A percentile compares a stretch with the other conserved stretches of the same genome.
phyloP scores from a whole-genome alignment of 2,113 vertebrate species.

The Mixornis gularis region DNA sequence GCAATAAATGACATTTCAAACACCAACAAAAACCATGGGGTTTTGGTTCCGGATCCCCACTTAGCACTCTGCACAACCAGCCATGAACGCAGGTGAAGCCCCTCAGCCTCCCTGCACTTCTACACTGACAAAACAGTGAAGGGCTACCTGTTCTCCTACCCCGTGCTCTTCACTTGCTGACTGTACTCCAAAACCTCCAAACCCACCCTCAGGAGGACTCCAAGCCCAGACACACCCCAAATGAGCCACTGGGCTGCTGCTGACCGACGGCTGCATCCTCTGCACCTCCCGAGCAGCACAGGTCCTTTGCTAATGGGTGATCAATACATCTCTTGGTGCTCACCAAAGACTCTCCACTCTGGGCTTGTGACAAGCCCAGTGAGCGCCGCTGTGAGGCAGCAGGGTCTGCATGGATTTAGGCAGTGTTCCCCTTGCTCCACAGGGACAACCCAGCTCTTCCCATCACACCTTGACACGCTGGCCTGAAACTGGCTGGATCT shows the following conservation, averaged over 20 bases:
- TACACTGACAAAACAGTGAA: rapidly evolving
- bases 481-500: rapidly evolving
- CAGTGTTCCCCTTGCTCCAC: rapidly evolving
- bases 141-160: neutral
- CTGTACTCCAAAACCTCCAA: neutral
- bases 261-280: rapidly evolving
- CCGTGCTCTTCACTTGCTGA: neutral
- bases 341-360: neutral
- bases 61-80: neutral
- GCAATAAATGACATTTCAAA: neutral
- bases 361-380: neutral
- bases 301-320: rapidly evolving
- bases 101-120: neutral
- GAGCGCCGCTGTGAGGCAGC: rapidly evolving
- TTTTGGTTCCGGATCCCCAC: neutral
- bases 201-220: neutral
- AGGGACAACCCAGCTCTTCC: neutral
- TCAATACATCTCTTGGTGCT: neutral
- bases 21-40: neutral
- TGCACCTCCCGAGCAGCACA: neutral
- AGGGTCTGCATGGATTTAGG: neutral
- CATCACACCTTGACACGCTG: neutral
- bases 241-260: rapidly evolving
- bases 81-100: rapidly evolving
- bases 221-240: neutral